Conservation (phyloP, 2,797 vertebrate species). For the Pteropus rufus region DNA sequence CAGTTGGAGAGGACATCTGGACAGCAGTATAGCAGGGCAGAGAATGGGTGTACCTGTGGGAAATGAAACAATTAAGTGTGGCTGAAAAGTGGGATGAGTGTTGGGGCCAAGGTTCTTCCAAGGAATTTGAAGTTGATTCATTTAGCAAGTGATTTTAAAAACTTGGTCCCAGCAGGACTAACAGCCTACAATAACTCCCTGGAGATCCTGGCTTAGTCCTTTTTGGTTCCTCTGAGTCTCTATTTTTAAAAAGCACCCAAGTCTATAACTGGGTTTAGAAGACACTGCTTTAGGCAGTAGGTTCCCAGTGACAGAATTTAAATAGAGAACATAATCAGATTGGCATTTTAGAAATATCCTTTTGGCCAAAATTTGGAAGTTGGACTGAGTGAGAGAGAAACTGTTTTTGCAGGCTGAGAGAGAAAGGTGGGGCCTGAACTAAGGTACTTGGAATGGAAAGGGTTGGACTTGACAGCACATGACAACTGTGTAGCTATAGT, state of each 20-base stretch:
- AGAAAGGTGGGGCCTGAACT: background rate
- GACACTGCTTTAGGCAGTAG: background rate
- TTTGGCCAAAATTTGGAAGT: background rate
- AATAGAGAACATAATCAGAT: background rate
- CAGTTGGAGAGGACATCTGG: background rate
- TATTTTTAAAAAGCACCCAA: background rate
- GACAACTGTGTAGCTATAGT: background rate
- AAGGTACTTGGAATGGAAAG: accelerated
- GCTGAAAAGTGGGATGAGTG: background rate
- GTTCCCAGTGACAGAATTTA: background rate
- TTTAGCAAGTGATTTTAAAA: background rate
- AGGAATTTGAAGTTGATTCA: background rate
- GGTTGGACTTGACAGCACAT: background rate
- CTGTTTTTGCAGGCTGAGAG: background rate
- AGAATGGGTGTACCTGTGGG: accelerated
- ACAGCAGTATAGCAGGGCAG: background rate
- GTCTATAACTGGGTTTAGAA: background rate
- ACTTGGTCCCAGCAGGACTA: background rate
- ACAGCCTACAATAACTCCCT: background rate
- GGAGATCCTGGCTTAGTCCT: background rate
- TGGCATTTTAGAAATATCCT: background rate
- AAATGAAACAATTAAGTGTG: background rate
- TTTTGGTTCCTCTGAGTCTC: background rate
- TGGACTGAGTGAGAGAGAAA: background rate
- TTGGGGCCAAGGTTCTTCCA: background rate